Evolutionary conservation across 2,113 vertebrate genomes (phyloP), one percentile per base, ranked within the genome.

Genomic region (Columba janthina): DNA sequence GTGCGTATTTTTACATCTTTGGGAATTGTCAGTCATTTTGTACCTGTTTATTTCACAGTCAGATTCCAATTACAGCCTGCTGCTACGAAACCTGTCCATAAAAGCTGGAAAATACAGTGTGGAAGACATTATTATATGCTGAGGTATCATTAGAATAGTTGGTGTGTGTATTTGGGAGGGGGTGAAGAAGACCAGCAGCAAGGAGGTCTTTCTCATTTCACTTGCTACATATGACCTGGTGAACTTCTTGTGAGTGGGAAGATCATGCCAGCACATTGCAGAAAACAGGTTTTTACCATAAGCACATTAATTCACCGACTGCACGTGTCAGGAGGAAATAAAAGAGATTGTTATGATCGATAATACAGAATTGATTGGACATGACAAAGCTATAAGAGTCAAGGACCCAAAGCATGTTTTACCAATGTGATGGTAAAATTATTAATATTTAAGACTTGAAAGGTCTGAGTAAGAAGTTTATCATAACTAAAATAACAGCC

Each of bases 1-100:
- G 56, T 56, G 25, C 31, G 50, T 74, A 53, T 91, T 92, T 94
- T 94, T 88, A 85, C 62, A 53, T 92, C 61, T 88, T 93, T 62
- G n/a, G 51, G 62, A 76, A 66, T 88, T 82, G 72, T 71, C 77
- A 88, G 64, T 94, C 18, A 51, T 84, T 91, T 95, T 93, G 31
- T 93, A 85, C 58, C 64, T 79, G 78, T 92, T 93, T 89, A 92
- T 96, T 93, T 95, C 86, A 89, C 81, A 76, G 86, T 79, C 61
- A 85, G 71, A 60, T 90, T 91, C 84, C 77, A 74, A 57, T 93
- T 94, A 79, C 77, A 93, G 77, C 46, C 82, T 85, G 78, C 93
- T 95, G 89, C 86, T 93, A 85, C 60, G 65, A 93, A 93, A 87
- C 70, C 42, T 60, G 56, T 40, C 44, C 11, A 29, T 66, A 64